Conservation (phyloP, 2,888 invertebrate genomes). For the Gandaritis pyraliata region DNA sequence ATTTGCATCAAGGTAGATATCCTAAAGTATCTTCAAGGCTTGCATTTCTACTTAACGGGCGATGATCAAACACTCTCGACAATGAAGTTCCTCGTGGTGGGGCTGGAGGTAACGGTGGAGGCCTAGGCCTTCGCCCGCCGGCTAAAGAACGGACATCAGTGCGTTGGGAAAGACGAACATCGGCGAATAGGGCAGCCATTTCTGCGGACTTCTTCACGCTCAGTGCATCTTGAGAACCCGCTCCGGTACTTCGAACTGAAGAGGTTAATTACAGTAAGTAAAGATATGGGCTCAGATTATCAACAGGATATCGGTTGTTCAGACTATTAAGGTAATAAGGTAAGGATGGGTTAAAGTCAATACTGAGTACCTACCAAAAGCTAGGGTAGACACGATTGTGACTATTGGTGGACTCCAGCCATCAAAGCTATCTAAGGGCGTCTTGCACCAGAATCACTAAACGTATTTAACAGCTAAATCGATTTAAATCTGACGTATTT, state of each 20-base stretch:
- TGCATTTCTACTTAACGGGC: slow-evolving; percentile 73
- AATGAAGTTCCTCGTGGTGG: slow-evolving; percentile 53
- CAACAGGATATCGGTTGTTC: no score
- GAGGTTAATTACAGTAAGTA: no score
- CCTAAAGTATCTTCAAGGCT: slow-evolving; percentile 87
- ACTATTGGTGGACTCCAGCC: no score
- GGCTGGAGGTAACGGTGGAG: slow-evolving; percentile 53
- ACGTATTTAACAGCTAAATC: no score
- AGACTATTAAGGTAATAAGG: no score
- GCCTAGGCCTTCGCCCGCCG: slow-evolving; percentile 57
- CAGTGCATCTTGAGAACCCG: slow-evolving; percentile 87
- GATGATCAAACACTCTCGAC: slow-evolving; percentile 68
- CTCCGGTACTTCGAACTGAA: slow-evolving; percentile 76
- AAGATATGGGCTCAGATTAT: no score
- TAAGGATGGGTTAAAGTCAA: no score
- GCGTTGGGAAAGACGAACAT: slow-evolving; percentile 88
- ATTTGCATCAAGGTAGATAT: slow-evolving; percentile 87
- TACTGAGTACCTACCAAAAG: no score
- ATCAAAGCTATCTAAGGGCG: no score
- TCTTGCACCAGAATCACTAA: no score
- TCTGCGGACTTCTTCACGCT: slow-evolving; percentile 95
- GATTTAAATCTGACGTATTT: no score
- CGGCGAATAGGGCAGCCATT: slow-evolving; percentile 93
- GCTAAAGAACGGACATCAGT: slow-evolving; percentile 84
- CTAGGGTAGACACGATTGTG: no score